A percentile compares a stretch with the other conserved stretches of the same genome.
Evolutionary conservation across 2,888 invertebrate species (phyloP).

Genomic region (Heliconius ethilla): DNA sequence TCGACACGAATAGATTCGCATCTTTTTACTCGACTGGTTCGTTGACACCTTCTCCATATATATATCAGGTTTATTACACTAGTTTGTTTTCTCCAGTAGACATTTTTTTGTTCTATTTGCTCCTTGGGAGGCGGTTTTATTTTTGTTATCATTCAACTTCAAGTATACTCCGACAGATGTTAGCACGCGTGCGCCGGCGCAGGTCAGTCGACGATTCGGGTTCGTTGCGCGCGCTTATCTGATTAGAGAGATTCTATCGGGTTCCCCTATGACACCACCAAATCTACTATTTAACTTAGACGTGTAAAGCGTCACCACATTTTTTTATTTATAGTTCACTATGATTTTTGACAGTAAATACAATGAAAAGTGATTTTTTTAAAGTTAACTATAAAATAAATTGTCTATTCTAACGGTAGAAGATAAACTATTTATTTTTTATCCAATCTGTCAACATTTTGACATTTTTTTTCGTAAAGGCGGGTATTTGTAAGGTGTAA

Average conservation of each 20-base stretch:
- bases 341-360: not conserved
- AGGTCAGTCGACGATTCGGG: conserved; percentile 67
- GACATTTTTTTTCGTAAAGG: conserved; percentile 26
- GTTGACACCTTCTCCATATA: conserved; percentile 39
- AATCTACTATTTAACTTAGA: not conserved
- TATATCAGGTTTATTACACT: conserved; percentile 14
- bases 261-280: conserved; percentile 15
- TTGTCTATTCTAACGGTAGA: not conserved
- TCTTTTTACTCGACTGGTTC: conserved; percentile 38
- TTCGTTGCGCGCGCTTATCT: conserved; percentile 68
- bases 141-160: conserved; percentile 70
- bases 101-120: conserved; percentile 56
- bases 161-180: conserved; percentile 66
- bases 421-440: not conserved
- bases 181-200: conserved; percentile 62
- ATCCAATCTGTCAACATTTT: conserved; percentile 5
- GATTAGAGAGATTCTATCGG: conserved; percentile 49
- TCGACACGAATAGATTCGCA: conserved; percentile 18
- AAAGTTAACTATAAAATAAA: not conserved
- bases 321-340: not conserved
- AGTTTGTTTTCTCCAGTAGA: conserved; percentile 25
- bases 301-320: not conserved
- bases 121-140: conserved; percentile 73
- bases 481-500: conserved; percentile 44
- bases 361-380: not conserved